Percentiles rank a stretch among this genome's conserved stretches.
These are phyloP conservation scores for Ramphastos sulfuratus DNA, from an alignment of 2,113 vertebrate genomes.

Conservation along the genomic window DNA sequence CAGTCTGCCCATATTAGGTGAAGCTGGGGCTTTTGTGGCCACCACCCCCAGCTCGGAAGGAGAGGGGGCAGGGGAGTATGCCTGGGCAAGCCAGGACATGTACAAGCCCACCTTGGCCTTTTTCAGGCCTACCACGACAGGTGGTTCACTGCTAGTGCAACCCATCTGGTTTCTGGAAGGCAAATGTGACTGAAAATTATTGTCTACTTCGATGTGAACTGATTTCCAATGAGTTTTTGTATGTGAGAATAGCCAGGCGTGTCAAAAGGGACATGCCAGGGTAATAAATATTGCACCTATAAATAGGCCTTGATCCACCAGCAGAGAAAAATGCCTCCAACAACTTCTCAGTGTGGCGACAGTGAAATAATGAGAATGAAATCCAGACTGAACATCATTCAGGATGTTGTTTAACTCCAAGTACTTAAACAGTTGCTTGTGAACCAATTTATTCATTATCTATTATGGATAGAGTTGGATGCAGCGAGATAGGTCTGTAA, in stretches of 20 bases:
- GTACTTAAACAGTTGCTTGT: conserved; percentile 63
- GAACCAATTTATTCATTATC: conserved; percentile 71
- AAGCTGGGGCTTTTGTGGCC: too few species aligned
- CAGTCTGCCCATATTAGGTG: too few species aligned
- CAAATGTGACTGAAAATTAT: not conserved
- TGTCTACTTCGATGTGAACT: not conserved
- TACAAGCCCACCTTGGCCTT: too few species aligned
- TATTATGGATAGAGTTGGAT: conserved; percentile 52
- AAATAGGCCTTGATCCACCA: conserved; percentile 34
- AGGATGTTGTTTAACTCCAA: conserved; percentile 57
- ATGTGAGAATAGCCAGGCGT: not conserved
- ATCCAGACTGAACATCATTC: conserved; percentile 53
- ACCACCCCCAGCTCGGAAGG: too few species aligned
- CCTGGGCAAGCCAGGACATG: too few species aligned
- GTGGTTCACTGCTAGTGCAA: not conserved
- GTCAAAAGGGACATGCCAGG: not conserved
- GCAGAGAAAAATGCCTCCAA: conserved; percentile 15
- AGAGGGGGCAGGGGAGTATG: too few species aligned
- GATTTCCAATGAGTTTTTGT: not conserved
- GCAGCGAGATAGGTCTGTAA: conserved; percentile 40
- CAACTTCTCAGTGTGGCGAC: conserved; percentile 30
- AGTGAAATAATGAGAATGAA: conserved; percentile 50
- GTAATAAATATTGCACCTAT: not conserved
- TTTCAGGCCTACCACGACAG: too few species aligned
- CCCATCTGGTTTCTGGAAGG: not conserved